Evolutionary conservation across 2,888 invertebrate genomes (phyloP), one percentile per base, ranked within the genome.

Genomic region (Galerucella calmariensis): DNA sequence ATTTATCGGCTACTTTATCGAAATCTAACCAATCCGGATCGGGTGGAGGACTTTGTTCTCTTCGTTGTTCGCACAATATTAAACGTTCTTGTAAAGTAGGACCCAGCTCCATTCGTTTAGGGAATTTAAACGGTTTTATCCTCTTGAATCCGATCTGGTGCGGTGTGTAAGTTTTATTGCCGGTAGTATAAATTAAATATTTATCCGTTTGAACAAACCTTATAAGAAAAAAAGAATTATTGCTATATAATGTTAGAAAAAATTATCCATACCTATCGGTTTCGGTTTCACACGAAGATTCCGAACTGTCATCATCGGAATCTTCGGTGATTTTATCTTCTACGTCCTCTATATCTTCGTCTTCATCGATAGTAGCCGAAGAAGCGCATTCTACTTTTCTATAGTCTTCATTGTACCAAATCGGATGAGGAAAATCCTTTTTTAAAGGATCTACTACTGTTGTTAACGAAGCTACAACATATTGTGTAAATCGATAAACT

Each of bases 181-280:
- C 95, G 35, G 94, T 94, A 1, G 95, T 94, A 85, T 95, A 96
- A 79, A 96, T 95, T 27, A 96, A 89, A 86, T 92, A 92, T 84
- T 94, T 95, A 80, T 92, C 84, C 44, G 70, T 79, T 66, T 80
- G 80, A 6, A 75, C 73, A 67, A 68, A 72, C 62, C 80, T 79
- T 44, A 76, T 70, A 27, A 20, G 44, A 35, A 56, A 65, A 46
- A 2, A 27, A 48, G 46, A 69, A 44, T 44, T 16, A 58, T 8
- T 10, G 10, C 1, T 14, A 59, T 24, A 59, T 44, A 41, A n/a
- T 16, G 4, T 11, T 14, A 35, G 8, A n/a, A 46, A 10, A 46
- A 16, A 27, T n/a, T 61, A 58, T 41, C 27, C n/a, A 27, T 74
- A 79, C 79, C 77, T 77, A 35, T 79, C 77, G 74, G 74, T 68